A percentile compares a stretch with the other conserved stretches of the same genome.
These are phyloP conservation scores for Tapera naevia DNA, from an alignment of 2,797 vertebrate genomes.

Conservation along the genomic window DNA sequence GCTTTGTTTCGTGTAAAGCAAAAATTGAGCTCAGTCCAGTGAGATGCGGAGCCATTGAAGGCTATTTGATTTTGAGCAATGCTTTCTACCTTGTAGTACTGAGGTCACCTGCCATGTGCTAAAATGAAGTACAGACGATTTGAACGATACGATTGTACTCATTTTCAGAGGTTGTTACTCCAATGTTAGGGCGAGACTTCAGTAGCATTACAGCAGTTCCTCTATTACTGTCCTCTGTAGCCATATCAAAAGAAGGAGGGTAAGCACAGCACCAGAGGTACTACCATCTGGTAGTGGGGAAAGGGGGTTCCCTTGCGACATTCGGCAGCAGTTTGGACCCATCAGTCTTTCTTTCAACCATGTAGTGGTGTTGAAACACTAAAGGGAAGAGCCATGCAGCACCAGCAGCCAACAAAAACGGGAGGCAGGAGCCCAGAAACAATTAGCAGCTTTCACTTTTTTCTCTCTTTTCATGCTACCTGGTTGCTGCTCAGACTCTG, in stretches of 20 bases:
- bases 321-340: neutral
- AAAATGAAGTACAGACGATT: neutral
- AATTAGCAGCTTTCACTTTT: neutral
- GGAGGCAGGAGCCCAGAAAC: neutral
- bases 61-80: neutral
- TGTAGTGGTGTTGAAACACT: neutral
- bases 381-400: neutral
- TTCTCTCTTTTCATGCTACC: neutral
- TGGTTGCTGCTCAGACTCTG: neutral
- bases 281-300: neutral
- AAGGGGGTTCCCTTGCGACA: neutral
- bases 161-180: neutral
- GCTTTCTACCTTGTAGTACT: neutral
- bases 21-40: neutral
- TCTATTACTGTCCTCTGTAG: neutral
- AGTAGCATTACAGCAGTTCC: neutral
- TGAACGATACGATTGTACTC: accelerated
- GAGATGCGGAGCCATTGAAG: neutral
- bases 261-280: neutral
- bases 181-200: neutral
- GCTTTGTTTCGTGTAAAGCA: neutral
- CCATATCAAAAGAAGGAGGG: accelerated
- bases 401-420: neutral
- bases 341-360: neutral
- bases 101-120: neutral